Evolutionary conservation across 2,888 invertebrate genomes (phyloP), one percentile per base, ranked within the genome.

Genomic region (Eurytoma adleriae): DNA sequence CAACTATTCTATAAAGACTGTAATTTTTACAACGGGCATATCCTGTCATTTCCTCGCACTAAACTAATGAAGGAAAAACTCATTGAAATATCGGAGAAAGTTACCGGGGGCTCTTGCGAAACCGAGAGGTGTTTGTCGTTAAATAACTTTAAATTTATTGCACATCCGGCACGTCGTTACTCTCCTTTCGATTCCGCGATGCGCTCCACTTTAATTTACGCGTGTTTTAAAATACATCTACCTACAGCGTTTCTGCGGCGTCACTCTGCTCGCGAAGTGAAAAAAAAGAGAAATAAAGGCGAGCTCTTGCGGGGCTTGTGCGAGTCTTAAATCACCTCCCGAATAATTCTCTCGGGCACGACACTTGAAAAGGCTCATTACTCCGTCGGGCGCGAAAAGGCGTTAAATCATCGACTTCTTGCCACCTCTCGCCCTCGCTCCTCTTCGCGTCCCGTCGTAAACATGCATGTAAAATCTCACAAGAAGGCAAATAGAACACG

Each of bases 321-420:
- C 82, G 40, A 77, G 77, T 74, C 70, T 78, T 80, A 82, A 82
- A 82, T 82, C 80, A 80, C 78, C 72, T 75, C 59, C 75, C 79
- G 68, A 78, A 82, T 82, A 82, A 82, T 82, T 82, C 75, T 82
- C 80, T 30, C 62, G 64, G 48, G 69, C 56, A 68, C 77, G 82
- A 82, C 82, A 71, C 57, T 82, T 82, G 82, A 82, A 82, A 82
- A 82, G 82, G 80, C 82, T 82, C 82, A 82, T 82, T 82, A 82
- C 82, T 82, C 80, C 74, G 80, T 80, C 82, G 80, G 78, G 82
- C 80, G 82, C 80, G 82, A 82, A 82, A 82, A 82, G 82, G 80
- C 80, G 80, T 78, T 82, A 82, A 82, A 82, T 82, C 82, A 82
- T 80, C 80, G 72, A 72, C 73, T 67, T 77, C 71, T 72, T 75